These are phyloP conservation scores for Prunella himalayana DNA, from an alignment of 2,113 vertebrate genomes.

Conservation along the genomic window DNA sequence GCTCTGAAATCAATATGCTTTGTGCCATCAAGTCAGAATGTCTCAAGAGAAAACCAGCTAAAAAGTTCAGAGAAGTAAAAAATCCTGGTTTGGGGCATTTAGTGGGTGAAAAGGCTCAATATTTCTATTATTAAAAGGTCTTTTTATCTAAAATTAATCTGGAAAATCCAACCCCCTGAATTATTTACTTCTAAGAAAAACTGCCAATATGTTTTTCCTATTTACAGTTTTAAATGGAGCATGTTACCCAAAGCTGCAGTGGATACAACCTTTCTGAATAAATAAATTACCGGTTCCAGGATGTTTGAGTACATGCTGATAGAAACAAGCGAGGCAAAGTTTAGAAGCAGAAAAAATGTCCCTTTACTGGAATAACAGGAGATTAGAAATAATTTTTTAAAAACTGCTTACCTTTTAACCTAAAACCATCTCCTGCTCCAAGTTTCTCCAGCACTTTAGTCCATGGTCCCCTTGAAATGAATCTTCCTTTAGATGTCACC, in stretches of 20 bases:
- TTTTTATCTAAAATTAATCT: background rate
- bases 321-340: background rate
- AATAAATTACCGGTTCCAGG: background rate
- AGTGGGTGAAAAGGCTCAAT: background rate
- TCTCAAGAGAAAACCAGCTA: background rate
- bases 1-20: background rate
- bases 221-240: background rate
- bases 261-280: background rate
- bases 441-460: conserved; percentile 84
- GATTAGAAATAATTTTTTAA: background rate
- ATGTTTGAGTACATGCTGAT: background rate
- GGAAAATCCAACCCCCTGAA: background rate
- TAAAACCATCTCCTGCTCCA: conserved; percentile 77
- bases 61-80: background rate
- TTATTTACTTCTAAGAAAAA: background rate
- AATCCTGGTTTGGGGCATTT: background rate
- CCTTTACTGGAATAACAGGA: background rate
- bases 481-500: conserved; percentile 85
- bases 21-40: background rate
- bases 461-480: conserved; percentile 83
- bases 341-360: background rate
- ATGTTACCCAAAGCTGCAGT: background rate
- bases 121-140: background rate
- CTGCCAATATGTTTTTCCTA: background rate
- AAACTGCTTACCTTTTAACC: conserved; percentile 82